Evolutionary conservation across 1,140 invertebrate genomes (phyloP).

Genomic region (Orussus abietinus): DNA sequence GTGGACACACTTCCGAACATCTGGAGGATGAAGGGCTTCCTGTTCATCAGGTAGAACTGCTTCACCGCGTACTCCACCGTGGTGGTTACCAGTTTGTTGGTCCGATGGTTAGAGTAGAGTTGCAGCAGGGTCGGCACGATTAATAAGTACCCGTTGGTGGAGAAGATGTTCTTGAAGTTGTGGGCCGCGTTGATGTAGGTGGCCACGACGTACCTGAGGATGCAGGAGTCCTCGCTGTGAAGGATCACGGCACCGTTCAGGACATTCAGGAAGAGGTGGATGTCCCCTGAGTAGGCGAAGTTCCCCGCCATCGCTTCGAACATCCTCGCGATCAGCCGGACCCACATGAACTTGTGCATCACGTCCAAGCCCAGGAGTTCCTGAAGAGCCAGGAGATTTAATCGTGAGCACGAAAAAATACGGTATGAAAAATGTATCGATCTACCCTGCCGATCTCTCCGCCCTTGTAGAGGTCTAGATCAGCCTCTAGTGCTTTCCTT

Average conservation of each 20-base stretch:
- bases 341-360: slow-evolving; percentile 98
- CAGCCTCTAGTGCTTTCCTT: slow-evolving; percentile 93
- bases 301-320: slow-evolving; percentile 98
- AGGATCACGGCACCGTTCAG: slow-evolving; percentile 95
- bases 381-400: slow-evolving; percentile 39
- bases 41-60: slow-evolving; percentile 97
- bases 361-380: slow-evolving; percentile 92
- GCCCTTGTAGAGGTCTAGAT: slow-evolving; percentile 88
- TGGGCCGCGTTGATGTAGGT: slow-evolving; percentile 97
- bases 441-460: slow-evolving; percentile 83
- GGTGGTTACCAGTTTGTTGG: slow-evolving; percentile 89
- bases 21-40: slow-evolving; percentile 97
- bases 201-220: slow-evolving; percentile 92
- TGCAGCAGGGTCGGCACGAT: slow-evolving; percentile 97
- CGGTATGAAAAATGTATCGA: slow-evolving; percentile 12
- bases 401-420: slow-evolving; percentile 4
- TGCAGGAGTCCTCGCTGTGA: slow-evolving; percentile 93
- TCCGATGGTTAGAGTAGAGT: slow-evolving; percentile 97
- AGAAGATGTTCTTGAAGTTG: slow-evolving; percentile 99
- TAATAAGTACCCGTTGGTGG: slow-evolving; percentile 93
- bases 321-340: slow-evolving; percentile 92
- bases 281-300: slow-evolving; percentile 95
- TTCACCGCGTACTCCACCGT: slow-evolving; percentile 97
- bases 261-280: slow-evolving; percentile 96
- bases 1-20: slow-evolving; percentile 98